Evolutionary conservation across 2,113 vertebrate genomes (phyloP).

Genomic region (Rhineura floridana): DNA sequence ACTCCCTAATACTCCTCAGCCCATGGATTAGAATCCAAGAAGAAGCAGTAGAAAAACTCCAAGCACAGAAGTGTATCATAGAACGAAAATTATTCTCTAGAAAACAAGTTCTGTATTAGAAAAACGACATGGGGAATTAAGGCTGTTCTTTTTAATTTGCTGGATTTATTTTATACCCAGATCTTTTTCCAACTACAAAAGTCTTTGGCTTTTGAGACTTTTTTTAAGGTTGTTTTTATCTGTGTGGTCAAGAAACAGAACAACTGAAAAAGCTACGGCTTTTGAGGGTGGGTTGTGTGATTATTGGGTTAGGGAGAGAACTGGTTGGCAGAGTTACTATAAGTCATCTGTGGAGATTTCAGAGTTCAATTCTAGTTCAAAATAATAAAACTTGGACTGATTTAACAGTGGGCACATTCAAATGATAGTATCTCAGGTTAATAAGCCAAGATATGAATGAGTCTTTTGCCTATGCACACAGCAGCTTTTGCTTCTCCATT

Average conservation of each 20-base stretch:
- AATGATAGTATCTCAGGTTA: background rate
- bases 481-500: background rate
- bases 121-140: background rate
- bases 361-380: constrained; percentile 62
- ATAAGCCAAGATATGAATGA: background rate
- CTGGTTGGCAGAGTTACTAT: constrained; percentile 66
- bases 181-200: constrained; percentile 55
- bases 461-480: background rate
- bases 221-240: constrained; percentile 60
- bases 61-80: background rate
- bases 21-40: background rate
- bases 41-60: background rate
- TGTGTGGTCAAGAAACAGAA: constrained; percentile 69
- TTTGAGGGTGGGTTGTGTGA: constrained; percentile 74
- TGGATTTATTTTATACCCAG: background rate
- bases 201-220: constrained; percentile 65
- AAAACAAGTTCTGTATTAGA: background rate
- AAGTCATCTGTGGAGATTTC: constrained; percentile 63
- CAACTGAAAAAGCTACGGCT: constrained; percentile 73
- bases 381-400: constrained; percentile 59
- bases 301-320: constrained; percentile 61
- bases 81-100: background rate
- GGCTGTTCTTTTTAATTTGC: background rate
- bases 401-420: constrained; percentile 41
- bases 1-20: background rate